Evolutionary conservation across 1,140 invertebrate genomes (phyloP).

Genomic region (Drosophila gunungcola): DNA sequence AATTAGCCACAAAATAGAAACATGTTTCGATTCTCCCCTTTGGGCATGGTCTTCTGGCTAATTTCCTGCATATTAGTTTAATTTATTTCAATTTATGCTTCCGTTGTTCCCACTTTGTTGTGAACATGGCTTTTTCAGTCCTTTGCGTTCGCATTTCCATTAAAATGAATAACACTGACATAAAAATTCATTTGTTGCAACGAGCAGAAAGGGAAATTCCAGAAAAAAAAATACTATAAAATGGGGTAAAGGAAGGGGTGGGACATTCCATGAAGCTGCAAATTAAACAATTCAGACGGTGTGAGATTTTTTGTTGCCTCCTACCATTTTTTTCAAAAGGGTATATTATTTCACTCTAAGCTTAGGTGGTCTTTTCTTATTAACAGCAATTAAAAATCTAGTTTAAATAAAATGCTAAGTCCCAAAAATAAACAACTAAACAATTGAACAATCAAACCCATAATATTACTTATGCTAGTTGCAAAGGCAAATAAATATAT

Average conservation of each 20-base stretch:
- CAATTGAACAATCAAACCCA: no score
- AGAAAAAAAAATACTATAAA: conserved; percentile 27
- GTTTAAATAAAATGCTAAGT: no score
- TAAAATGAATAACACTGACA: conserved; percentile 39
- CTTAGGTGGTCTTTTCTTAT: no score
- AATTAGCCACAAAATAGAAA: neutral
- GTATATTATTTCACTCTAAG: neutral
- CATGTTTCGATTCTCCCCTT: neutral
- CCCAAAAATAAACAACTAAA: no score
- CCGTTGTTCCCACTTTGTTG: conserved; percentile 11
- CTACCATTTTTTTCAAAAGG: neutral
- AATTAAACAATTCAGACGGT: conserved; percentile 26
- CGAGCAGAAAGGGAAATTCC: neutral
- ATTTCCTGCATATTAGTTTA: conserved; percentile 12
- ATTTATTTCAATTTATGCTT: conserved; percentile 26
- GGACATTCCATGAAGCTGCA: neutral
- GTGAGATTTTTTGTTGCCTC: no score
- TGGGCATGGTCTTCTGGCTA: neutral
- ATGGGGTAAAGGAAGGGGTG: neutral
- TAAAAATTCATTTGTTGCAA: conserved; percentile 40
- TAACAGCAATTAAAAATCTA: no score
- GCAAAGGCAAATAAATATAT: no score
- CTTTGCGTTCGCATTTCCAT: conserved; percentile 11
- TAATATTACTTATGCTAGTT: no score
- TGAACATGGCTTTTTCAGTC: neutral